Percentiles rank a stretch among this genome's conserved stretches.
Evolutionary conservation across 2,888 invertebrate species (phyloP).

Genomic region (Amiota communis): DNA sequence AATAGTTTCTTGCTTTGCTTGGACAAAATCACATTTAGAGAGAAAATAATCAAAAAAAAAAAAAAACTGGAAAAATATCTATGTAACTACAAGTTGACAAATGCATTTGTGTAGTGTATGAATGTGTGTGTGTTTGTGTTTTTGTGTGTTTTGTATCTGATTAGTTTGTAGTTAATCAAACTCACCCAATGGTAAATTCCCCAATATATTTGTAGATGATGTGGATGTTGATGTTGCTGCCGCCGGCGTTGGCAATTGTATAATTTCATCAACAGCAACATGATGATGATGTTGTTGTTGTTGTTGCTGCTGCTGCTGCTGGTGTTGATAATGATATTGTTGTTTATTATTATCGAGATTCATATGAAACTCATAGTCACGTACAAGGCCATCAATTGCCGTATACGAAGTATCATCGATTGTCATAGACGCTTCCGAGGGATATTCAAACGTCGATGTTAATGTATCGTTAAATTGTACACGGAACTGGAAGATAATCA

Average conservation of each 20-base stretch:
- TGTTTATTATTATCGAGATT: conserved; percentile 46
- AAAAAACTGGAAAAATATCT: not conserved
- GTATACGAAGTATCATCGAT: conserved; percentile 77
- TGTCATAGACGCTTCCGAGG: conserved; percentile 88
- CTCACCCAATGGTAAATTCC: conserved; percentile 73
- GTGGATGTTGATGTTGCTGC: conserved; percentile 40
- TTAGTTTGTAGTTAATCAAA: conserved; percentile 31
- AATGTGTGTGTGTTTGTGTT: not conserved
- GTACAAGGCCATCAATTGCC: conserved; percentile 36
- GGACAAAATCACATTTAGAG: not conserved
- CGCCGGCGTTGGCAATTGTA: conserved; percentile 67
- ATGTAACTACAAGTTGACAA: not conserved
- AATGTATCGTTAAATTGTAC: conserved; percentile 92
- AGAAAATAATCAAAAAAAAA: not conserved
- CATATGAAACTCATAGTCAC: conserved; percentile 57
- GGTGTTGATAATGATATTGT: too few relatives aligned
- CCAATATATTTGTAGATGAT: conserved; percentile 68
- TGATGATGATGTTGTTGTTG: conserved; percentile 66
- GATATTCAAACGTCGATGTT: conserved; percentile 93
- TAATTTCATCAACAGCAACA: conserved; percentile 71
- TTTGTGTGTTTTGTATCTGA: not conserved
- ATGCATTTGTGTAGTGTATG: conserved; percentile 11
- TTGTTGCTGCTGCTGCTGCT: conserved; percentile 43
- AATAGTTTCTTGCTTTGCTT: not conserved
- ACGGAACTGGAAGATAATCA: conserved; percentile 78